Percentiles rank a stretch among this genome's conserved stretches.
Conservation (phyloP, 2,797 vertebrate species). For the Ctenopoma multispine region DNA sequence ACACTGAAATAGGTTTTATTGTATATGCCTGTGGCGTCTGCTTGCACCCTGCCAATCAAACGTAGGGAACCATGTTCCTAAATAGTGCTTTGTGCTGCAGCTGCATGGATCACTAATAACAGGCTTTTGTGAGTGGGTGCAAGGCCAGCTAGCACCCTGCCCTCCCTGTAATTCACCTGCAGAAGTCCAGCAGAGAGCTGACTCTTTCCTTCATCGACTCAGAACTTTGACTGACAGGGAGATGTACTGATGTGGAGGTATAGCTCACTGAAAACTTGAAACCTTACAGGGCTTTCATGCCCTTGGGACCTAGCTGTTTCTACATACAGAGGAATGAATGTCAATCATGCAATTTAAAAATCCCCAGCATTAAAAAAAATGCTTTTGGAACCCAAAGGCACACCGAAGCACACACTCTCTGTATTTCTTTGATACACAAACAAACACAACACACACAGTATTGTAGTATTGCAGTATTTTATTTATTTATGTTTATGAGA, state of each 20-base stretch:
- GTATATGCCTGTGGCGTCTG: slow-evolving; percentile 40
- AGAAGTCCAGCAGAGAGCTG: slow-evolving; percentile 44
- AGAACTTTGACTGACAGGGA: slow-evolving; percentile 73
- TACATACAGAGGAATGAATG: slow-evolving; percentile 53
- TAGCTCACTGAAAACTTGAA: slow-evolving; percentile 65
- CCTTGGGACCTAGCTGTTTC: slow-evolving; percentile 56
- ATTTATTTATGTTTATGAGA: slow-evolving; percentile 63
- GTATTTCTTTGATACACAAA: slow-evolving; percentile 35
- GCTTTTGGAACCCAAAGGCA: slow-evolving; percentile 13
- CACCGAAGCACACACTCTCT: slow-evolving; percentile 9
- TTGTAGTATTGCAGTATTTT: slow-evolving; percentile 33
- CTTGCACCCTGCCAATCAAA: slow-evolving; percentile 60
- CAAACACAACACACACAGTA: slow-evolving; percentile 22
- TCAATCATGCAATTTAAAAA: slow-evolving; percentile 72
- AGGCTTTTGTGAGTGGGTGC: slow-evolving; percentile 53
- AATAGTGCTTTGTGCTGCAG: slow-evolving; percentile 42
- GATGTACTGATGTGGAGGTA: slow-evolving; percentile 63
- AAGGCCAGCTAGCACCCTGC: slow-evolving; percentile 19
- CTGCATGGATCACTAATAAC: slow-evolving; percentile 67
- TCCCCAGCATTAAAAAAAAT: slow-evolving; percentile 32
- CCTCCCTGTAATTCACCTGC: slow-evolving; percentile 60
- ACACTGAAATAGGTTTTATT: slow-evolving; percentile 41
- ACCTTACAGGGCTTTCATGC: slow-evolving; percentile 51
- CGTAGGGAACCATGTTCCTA: slow-evolving; percentile 43
- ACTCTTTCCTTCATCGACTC: slow-evolving; percentile 33